These are phyloP conservation scores for Trypoxylus dichotomus DNA, from an alignment of 1,140 invertebrate genomes.

Conservation along the genomic window DNA sequence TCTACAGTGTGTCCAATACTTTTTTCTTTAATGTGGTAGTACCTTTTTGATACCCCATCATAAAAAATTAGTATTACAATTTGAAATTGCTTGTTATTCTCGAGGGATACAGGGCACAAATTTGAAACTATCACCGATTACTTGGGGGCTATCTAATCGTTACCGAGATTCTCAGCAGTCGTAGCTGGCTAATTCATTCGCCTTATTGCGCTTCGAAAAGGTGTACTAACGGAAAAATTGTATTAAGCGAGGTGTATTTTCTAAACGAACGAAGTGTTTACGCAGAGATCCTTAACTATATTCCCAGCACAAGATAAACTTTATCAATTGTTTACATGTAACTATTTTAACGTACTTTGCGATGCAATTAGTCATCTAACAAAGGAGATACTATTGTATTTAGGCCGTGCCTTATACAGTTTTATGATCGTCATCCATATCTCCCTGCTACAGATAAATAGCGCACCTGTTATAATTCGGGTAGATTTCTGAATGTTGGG, in stretches of 20 bases:
- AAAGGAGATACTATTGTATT: neutral
- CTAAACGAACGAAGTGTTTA: neutral
- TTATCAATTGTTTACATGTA: constrained; percentile 7
- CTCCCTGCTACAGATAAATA: neutral
- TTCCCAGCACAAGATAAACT: neutral
- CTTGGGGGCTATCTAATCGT: neutral
- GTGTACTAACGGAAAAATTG: neutral
- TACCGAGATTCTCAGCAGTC: neutral
- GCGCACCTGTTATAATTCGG: neutral
- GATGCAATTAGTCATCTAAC: neutral
- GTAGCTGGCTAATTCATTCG: no score
- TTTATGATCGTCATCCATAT: neutral
- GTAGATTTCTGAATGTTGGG: neutral
- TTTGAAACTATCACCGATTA: no score
- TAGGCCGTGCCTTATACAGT: neutral
- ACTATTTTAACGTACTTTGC: neutral
- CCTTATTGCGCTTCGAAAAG: no score
- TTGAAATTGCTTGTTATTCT: no score
- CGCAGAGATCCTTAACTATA: neutral
- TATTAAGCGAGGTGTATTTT: neutral
- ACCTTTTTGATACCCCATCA: no score
- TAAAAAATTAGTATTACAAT: no score
- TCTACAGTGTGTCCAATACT: no score
- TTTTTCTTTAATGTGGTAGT: no score
- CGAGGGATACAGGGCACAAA: no score